These are phyloP conservation scores for Dasyurus viverrinus DNA, from an alignment of 2,113 vertebrate species.

Conservation along the genomic window DNA sequence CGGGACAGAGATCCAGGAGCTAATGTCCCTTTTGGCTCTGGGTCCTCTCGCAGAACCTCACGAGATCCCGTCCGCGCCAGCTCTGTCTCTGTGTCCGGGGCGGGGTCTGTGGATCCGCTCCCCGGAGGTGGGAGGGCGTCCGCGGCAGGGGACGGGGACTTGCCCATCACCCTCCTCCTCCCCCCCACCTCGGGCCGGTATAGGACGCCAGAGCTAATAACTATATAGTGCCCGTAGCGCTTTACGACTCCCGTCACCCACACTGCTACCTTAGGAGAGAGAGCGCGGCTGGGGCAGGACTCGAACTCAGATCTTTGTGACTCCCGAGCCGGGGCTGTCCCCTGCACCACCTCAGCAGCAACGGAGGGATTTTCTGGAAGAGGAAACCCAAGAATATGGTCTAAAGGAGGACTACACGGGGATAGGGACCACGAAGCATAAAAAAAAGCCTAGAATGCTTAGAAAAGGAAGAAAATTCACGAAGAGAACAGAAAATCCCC, in stretches of 20 bases:
- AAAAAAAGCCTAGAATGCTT: background rate
- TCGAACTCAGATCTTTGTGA: background rate
- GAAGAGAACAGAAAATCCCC: background rate
- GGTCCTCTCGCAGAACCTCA: background rate
- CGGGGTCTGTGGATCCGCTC: background rate
- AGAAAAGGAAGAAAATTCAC: background rate
- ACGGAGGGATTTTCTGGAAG: too few species aligned
- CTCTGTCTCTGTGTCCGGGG: background rate
- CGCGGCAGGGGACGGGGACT: rapidly evolving
- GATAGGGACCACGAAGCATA: background rate
- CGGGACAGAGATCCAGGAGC: background rate
- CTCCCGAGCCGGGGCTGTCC: background rate
- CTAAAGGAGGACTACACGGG: too few species aligned
- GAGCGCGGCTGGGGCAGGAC: background rate
- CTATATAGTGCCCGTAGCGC: background rate
- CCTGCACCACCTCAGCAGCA: rapidly evolving
- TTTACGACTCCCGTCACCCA: background rate
- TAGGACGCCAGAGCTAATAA: background rate
- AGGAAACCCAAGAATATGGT: too few species aligned
- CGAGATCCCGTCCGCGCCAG: background rate
- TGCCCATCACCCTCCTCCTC: too few species aligned
- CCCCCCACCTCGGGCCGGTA: too few species aligned
- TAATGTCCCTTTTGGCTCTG: background rate
- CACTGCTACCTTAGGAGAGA: background rate
- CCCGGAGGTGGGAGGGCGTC: background rate